Percentiles rank a stretch among this genome's conserved stretches.
These are phyloP conservation scores for Danio jaintianensis DNA, from an alignment of 2,797 vertebrate species.

Conservation along the genomic window DNA sequence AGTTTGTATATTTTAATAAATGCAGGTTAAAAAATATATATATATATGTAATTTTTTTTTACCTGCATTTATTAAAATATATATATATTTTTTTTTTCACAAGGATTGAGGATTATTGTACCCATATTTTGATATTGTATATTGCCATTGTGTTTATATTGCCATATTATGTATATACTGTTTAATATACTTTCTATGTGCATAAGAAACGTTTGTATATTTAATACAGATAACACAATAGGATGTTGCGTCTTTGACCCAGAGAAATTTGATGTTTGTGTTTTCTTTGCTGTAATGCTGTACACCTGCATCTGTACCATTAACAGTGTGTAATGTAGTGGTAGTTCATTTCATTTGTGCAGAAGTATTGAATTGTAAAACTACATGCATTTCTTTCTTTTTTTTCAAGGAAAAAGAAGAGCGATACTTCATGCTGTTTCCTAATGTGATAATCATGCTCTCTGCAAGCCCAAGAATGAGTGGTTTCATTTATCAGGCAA, in stretches of 20 bases:
- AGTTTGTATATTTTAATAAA: too few species aligned
- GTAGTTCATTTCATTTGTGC: not conserved
- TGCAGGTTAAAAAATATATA: too few species aligned
- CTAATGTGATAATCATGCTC: conserved; percentile 89
- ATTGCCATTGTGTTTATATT: too few species aligned
- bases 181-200: too few species aligned
- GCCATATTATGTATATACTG: too few species aligned
- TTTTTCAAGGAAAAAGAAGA: conserved; percentile 91
- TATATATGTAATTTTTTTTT: too few species aligned
- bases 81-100: too few species aligned
- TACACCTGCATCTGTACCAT: conserved; percentile 34
- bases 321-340: not conserved
- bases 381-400: conserved; percentile 9
- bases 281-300: conserved; percentile 16
- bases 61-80: too few species aligned
- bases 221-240: too few species aligned
- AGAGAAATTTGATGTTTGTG: conserved; percentile 21
- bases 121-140: too few species aligned
- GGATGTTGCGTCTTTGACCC: not conserved
- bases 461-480: conserved; percentile 98
- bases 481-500: conserved; percentile 97
- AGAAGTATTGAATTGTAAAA: not conserved
- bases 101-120: too few species aligned
- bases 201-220: too few species aligned
- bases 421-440: conserved; percentile 93